These are phyloP conservation scores for Vicugna pacos DNA, from an alignment of 2,113 vertebrate species.

Conservation along the genomic window DNA sequence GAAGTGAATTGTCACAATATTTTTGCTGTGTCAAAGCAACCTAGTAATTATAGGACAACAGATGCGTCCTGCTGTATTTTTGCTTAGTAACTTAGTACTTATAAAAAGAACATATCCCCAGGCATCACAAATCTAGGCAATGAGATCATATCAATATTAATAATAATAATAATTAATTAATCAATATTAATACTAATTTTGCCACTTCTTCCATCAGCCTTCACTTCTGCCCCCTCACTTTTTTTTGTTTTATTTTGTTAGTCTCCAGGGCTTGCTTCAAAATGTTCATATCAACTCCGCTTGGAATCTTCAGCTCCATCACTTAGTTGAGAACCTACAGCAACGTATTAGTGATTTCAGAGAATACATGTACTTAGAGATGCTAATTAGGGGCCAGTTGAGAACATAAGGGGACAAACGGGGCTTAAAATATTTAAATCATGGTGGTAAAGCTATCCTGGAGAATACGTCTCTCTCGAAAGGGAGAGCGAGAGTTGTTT, in stretches of 20 bases:
- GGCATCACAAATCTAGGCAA: not conserved
- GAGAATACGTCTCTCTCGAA: not conserved
- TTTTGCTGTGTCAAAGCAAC: slow-evolving; percentile 31
- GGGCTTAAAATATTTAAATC: not conserved
- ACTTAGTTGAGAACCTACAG: not conserved
- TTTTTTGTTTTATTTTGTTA: not conserved
- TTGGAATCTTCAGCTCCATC: not conserved
- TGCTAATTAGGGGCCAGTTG: not conserved
- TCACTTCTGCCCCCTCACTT: not conserved
- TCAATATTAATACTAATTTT: not conserved
- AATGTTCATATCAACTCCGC: not conserved
- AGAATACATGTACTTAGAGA: slow-evolving; percentile 5
- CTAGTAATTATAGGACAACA: not conserved
- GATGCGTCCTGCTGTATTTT: not conserved
- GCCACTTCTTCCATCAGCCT: not conserved
- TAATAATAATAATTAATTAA: too few species aligned
- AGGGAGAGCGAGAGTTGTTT: not conserved
- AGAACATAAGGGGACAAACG: not conserved
- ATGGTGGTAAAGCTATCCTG: not conserved
- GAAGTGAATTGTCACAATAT: not conserved
- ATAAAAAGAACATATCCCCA: not conserved
- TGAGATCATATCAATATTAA: not conserved
- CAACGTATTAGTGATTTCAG: not conserved
- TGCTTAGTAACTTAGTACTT: not conserved
- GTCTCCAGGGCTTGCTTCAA: not conserved